Evolutionary conservation across 1,140 invertebrate genomes (phyloP).

Genomic region (Leucophenga varia): DNA sequence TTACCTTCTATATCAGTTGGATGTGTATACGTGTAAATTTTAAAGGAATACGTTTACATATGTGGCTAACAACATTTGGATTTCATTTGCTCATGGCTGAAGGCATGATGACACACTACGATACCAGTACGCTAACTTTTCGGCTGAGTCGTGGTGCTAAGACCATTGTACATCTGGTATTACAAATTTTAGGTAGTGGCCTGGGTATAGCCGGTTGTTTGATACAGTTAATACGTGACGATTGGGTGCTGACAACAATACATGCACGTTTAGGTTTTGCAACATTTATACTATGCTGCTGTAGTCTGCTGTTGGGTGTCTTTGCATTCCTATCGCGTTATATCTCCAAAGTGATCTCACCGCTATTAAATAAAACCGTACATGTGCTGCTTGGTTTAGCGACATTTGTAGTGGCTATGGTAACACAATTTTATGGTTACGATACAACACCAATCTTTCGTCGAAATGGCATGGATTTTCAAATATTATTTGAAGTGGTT

Average conservation of each 20-base stretch:
- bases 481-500: slow-evolving; percentile 32
- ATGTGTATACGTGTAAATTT: slow-evolving; percentile 32
- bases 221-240: slow-evolving; percentile 31
- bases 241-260: slow-evolving; percentile 30
- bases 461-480: slow-evolving; percentile 30
- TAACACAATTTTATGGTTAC: slow-evolving; percentile 41
- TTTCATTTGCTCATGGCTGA: slow-evolving; percentile 45
- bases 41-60: slow-evolving; percentile 33
- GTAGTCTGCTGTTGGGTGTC: slow-evolving; percentile 30
- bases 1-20: slow-evolving; percentile 50
- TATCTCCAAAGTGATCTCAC: slow-evolving; percentile 15
- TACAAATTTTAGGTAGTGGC: slow-evolving; percentile 35
- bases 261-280: slow-evolving; percentile 38
- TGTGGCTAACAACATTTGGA: slow-evolving; percentile 44
- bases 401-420: slow-evolving; percentile 36
- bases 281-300: slow-evolving; percentile 35
- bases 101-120: slow-evolving; percentile 41
- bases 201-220: slow-evolving; percentile 43
- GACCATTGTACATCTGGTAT: slow-evolving; percentile 32
- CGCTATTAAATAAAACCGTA: slow-evolving; percentile 38
- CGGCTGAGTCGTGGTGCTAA: slow-evolving; percentile 31
- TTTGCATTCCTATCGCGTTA: slow-evolving; percentile 22
- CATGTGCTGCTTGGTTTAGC: slow-evolving; percentile 34
- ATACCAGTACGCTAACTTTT: slow-evolving; percentile 33
- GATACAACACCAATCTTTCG: slow-evolving; percentile 30